Conservation (phyloP, 2,888 invertebrate species). For the Ochlodes sylvanus region DNA sequence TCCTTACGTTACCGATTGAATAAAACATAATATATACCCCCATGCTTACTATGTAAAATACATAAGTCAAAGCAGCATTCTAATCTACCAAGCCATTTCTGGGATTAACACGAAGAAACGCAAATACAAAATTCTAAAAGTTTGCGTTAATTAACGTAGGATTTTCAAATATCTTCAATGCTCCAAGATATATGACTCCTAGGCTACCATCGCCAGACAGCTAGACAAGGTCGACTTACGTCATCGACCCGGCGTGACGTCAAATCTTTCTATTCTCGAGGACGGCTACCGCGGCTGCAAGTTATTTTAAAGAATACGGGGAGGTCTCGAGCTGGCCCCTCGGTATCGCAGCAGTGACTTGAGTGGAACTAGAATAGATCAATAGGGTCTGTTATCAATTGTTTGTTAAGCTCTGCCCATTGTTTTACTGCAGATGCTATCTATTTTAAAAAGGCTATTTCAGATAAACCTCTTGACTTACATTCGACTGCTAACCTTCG, state of each 20-base stretch:
- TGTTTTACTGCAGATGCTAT: slow-evolving; percentile 23
- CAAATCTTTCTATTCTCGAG: slow-evolving; percentile 32
- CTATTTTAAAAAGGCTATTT: slow-evolving; percentile 17
- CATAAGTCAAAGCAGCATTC: too few relatives aligned
- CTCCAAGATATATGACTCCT: background rate
- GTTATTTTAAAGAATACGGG: slow-evolving; percentile 29
- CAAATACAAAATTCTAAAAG: too few relatives aligned
- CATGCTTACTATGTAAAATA: too few relatives aligned
- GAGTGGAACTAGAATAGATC: slow-evolving; percentile 36
- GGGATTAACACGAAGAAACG: too few relatives aligned
- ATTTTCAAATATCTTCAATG: too few relatives aligned
- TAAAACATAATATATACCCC: too few relatives aligned
- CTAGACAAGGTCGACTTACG: slow-evolving; percentile 25
- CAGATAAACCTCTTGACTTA: slow-evolving; percentile 19
- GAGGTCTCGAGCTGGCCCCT: slow-evolving; percentile 32
- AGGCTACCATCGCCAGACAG: slow-evolving; percentile 4
- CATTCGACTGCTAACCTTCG: background rate
- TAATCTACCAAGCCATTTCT: too few relatives aligned
- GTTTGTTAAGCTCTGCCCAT: slow-evolving; percentile 26
- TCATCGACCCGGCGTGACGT: slow-evolving; percentile 25
- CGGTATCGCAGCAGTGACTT: slow-evolving; percentile 9
- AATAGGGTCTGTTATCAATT: slow-evolving; percentile 34
- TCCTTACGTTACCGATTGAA: too few relatives aligned
- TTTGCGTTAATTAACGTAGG: too few relatives aligned
- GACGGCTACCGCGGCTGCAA: slow-evolving; percentile 17